Base-by-base conservation (phyloP, 2,797 vertebrate genomes). In the Astyanax mexicanus region DNA sequence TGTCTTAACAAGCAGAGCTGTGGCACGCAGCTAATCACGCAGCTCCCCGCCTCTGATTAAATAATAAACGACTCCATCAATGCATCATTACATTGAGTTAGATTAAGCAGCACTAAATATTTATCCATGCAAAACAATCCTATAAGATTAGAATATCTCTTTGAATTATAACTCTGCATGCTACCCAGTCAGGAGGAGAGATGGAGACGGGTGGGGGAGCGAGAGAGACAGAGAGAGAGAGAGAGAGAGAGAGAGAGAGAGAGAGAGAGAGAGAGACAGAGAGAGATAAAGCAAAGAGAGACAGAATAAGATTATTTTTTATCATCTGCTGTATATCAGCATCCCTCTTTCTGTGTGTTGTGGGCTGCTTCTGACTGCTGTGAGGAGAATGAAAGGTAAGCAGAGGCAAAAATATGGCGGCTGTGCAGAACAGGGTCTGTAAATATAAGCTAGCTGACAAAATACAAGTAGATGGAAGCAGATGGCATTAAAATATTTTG, bases 61-160 rank as follows among this genome's bases (percentile, higher is more conserved):
- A 93, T 93, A 92, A 93, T 92, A 92, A 93, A 94, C 90, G 88
- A 92, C 84, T 87, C 88, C 89, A 92, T 93, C 90, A 92, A 90
- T 87, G 87, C 88, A 90, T 92, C 89, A 92, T 93, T 92, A 92
- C 88, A 89, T 90, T 85, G 83, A 83, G 86, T 91, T 88, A 90
- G 88, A 94, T 93, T 90, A 92, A 90, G 86, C 82, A 79, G 81
- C 86, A 90, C 87, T 88, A 93, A 93, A 93, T 93, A 93, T 93
- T 94, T 93, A 93, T 88, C 89, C 90, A 90, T 92, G 91, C 92
- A 93, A 93, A 93, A 92, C 91, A 92, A 93, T 92, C 85, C 85
- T 80, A 81, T 87, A 84, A 90, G 88, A 92, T 92, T 88, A 91
- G 85, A 89, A 89, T 87, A 90, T 90, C 84, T 80, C 88, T 92